Conservation (phyloP, 2,797 vertebrate genomes). For the Nothura maculosa region DNA sequence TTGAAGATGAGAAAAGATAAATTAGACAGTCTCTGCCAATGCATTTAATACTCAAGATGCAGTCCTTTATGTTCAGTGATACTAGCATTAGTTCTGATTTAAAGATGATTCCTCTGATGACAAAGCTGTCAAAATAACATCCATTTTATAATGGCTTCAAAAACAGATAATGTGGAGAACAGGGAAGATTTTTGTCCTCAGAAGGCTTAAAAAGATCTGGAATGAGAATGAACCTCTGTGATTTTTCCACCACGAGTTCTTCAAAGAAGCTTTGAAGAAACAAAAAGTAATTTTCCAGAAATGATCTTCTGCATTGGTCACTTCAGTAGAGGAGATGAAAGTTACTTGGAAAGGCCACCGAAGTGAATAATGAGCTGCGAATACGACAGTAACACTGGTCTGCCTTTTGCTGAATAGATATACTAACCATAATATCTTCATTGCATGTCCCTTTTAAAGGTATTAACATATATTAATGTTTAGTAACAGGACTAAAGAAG, state of each 20-base stretch:
- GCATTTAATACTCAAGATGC: background rate
- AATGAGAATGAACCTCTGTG: background rate
- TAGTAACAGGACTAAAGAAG: background rate
- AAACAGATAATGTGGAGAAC: background rate
- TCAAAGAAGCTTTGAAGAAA: background rate
- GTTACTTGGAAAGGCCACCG: background rate
- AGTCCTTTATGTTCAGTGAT: background rate
- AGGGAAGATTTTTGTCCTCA: background rate
- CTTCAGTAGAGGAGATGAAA: background rate
- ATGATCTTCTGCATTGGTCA: background rate
- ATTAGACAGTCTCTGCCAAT: background rate
- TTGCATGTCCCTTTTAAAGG: background rate
- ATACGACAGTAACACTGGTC: background rate
- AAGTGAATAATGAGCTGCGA: background rate
- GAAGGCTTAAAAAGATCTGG: background rate
- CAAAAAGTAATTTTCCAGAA: background rate
- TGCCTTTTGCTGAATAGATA: background rate
- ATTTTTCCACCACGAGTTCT: background rate
- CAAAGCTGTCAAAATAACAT: background rate
- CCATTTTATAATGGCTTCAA: background rate
- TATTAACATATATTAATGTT: background rate
- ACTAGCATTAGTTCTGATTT: background rate
- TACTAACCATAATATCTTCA: background rate
- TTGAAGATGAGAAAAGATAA: background rate
- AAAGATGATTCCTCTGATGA: background rate